Evolutionary conservation across 2,113 vertebrate species (phyloP), one percentile per base, ranked within the genome.

Genomic region (Gobiocypris rarus): DNA sequence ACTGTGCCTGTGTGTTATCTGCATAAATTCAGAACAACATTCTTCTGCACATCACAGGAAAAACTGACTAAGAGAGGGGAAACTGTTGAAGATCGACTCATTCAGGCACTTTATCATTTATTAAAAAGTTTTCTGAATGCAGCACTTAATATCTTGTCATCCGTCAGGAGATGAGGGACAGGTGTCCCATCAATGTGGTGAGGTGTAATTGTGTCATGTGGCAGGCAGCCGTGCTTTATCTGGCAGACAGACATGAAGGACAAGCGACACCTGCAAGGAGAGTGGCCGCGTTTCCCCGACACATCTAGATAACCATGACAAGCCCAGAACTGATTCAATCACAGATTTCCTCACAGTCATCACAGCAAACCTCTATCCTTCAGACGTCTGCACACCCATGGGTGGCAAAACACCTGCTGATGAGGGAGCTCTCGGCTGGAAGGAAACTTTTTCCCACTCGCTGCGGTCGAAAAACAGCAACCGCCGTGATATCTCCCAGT

Each of bases 261-360:
- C 45, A 71, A 87, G 69, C 24, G 81, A 82, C 79, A 90, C 89
- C 89, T 90, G 86, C 79, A n/a, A 26, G 48, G 65, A 85, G 87
- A 86, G 77, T 65, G 59, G 54, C 54, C 79, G 70, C 77, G 82
- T 88, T 88, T 88, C 86, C 84, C 34, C 41, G 87, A 88, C 89
- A 89, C 84, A 79, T 75, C 82, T 82, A 85, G 91, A 93, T 90
- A 92, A 91, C 83, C 85, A 86, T 91, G 87, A 91, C 86, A 85
- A 86, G 88, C 85, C 85, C 82, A 79, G 59, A 7, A 34, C 86
- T 82, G 91, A 93, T 91, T 90, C 88, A 87, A 85, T 91, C 87
- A 54, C 70, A 86, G 84, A 88, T 88, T 90, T 87, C 69, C 85
- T 75, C 15, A 89, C 86, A 91, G 87, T 84, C 67, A 79, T 75